Conservation (phyloP, 1,140 invertebrate genomes). For the Idris sp. region DNA sequence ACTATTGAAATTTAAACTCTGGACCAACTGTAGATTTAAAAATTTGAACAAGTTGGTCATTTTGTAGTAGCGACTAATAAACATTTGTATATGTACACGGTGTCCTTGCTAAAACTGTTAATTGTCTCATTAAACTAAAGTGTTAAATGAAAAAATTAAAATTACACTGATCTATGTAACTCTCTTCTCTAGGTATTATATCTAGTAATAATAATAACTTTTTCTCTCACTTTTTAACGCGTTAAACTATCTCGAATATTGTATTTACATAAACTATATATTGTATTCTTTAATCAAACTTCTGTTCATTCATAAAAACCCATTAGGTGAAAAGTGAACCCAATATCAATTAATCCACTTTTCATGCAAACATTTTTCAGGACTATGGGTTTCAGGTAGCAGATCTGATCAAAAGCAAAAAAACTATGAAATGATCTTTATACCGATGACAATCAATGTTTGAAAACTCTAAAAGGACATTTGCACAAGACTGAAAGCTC, state of each 20-base stretch:
- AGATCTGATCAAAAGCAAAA: constrained; percentile 70
- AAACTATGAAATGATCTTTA: constrained; percentile 32
- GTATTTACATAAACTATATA: constrained; percentile 35
- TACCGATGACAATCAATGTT: constrained; percentile 21
- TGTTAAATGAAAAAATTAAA: no score
- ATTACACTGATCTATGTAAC: no score
- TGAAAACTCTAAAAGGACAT: constrained; percentile 34
- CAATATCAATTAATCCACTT: constrained; percentile 46
- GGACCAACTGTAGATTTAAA: no score
- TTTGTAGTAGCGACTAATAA: no score
- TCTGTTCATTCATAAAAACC: constrained; percentile 59
- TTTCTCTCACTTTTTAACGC: no score
- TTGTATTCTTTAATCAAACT: constrained; percentile 10
- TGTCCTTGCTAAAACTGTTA: no score
- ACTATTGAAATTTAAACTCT: no score
- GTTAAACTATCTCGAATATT: background rate
- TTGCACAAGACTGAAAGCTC: constrained; percentile 47
- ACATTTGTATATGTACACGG: no score
- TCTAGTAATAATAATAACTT: no score
- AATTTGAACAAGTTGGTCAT: no score
- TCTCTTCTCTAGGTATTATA: no score
- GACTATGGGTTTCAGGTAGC: constrained; percentile 57
- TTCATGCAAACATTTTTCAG: constrained; percentile 42
- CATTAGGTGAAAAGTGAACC: constrained; percentile 48
- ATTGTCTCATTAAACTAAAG: no score